Conservation (phyloP, 2,888 invertebrate genomes). For the Coremacera marginata region DNA sequence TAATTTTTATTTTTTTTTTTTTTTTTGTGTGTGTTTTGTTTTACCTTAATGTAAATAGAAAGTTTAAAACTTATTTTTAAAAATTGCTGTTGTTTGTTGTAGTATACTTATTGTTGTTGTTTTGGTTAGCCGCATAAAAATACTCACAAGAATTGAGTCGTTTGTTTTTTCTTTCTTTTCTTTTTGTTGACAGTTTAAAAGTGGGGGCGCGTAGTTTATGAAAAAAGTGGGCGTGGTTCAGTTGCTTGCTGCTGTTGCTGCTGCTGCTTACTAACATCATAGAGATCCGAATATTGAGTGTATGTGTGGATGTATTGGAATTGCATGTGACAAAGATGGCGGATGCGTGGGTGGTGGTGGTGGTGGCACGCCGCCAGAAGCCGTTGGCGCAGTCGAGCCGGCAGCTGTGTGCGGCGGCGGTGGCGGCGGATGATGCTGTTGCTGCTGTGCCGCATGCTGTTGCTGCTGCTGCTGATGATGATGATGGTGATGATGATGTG, state of each 20-base stretch:
- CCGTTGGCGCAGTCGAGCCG: constrained; percentile 18
- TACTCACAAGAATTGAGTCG: constrained; percentile 41
- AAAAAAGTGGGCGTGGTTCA: constrained; percentile 43
- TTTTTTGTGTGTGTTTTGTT: constrained; percentile 13
- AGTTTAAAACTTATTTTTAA: constrained; percentile 38
- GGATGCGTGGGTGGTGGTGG: constrained; percentile 57
- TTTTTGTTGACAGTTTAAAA: constrained; percentile 38
- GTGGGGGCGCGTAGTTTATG: constrained; percentile 11
- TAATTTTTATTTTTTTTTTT: constrained; percentile 15
- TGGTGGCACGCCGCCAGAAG: constrained; percentile 36
- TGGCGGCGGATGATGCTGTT: constrained; percentile 51
- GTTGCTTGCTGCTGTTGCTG: constrained; percentile 38
- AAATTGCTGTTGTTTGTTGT: constrained; percentile 36
- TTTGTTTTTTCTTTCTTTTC: constrained; percentile 30
- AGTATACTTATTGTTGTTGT: constrained; percentile 32
- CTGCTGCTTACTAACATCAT: constrained; percentile 66
- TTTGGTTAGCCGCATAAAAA: constrained; percentile 13
- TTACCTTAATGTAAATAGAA: constrained; percentile 21
- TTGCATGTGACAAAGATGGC: constrained; percentile 65
- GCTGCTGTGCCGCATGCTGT: constrained; percentile 43
- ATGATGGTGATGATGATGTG: constrained; percentile 54
- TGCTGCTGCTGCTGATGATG: constrained; percentile 53
- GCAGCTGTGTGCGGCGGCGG: constrained; percentile 57
- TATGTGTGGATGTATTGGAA: constrained; percentile 68
- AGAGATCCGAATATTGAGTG: constrained; percentile 70